Percentiles rank a stretch among this genome's conserved stretches.
Conservation (phyloP, 2,797 vertebrate genomes). For the Urosaurus nigricauda region DNA sequence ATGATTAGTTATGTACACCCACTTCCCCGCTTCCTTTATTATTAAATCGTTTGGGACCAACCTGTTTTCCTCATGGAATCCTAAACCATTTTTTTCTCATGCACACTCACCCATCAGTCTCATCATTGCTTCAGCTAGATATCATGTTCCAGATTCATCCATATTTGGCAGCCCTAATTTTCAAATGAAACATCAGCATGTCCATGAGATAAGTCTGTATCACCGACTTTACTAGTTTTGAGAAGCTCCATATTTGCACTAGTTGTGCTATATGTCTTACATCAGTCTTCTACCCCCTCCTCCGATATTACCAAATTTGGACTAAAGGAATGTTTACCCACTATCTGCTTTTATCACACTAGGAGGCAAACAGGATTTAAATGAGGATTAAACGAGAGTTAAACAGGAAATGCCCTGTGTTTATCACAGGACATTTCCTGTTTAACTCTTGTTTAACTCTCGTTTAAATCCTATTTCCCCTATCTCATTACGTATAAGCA, state of each 20-base stretch:
- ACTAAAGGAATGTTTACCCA: not conserved
- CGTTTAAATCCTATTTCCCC: too few species aligned
- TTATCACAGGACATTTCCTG: too few species aligned
- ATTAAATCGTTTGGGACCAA: not conserved
- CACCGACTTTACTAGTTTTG: not conserved
- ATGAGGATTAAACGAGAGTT: too few species aligned
- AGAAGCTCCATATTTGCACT: not conserved
- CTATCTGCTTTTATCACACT: too few species aligned
- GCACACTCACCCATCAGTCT: not conserved
- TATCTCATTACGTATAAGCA: too few species aligned
- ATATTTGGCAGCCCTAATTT: not conserved
- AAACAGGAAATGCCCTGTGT: too few species aligned
- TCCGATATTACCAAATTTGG: not conserved
- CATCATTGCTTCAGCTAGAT: not conserved
- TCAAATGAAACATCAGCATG: not conserved
- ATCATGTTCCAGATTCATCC: not conserved
- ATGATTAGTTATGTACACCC: not conserved
- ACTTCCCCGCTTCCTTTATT: not conserved
- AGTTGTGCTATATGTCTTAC: not conserved
- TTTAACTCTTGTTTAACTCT: too few species aligned
- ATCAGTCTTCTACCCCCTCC: not conserved
- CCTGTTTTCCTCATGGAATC: not conserved
- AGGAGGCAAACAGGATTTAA: too few species aligned
- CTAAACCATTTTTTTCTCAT: not conserved
- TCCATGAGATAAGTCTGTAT: not conserved